Conservation (phyloP, 2,113 vertebrate species). For the Loxodonta africana region DNA sequence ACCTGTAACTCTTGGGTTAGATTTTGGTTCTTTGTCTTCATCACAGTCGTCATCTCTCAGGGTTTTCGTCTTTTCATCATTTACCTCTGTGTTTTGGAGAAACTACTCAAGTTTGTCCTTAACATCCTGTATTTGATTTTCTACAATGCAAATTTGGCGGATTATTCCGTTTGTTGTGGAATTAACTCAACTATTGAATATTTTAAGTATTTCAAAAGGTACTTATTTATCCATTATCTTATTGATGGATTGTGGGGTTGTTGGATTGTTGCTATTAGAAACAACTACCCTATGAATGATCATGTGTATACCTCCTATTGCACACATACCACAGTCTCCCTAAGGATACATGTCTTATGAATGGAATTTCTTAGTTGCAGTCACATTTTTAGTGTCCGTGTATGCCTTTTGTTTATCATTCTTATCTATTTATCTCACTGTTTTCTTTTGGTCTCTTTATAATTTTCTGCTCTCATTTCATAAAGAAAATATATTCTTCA, state of each 20-base stretch:
- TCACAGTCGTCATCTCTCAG: not conserved
- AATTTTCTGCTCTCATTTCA: not conserved
- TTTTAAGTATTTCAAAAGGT: not conserved
- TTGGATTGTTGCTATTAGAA: not conserved
- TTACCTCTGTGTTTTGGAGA: not conserved
- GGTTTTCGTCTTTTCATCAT: conserved; percentile 28
- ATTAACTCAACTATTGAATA: conserved; percentile 42
- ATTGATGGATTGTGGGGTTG: not conserved
- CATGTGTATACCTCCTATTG: not conserved
- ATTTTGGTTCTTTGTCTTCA: not conserved
- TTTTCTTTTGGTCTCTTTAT: not conserved
- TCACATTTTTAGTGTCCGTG: not conserved
- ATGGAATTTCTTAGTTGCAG: conserved; percentile 27
- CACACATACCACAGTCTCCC: not conserved
- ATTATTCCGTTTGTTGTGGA: conserved; percentile 6
- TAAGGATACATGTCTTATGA: not conserved
- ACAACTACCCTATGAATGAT: not conserved
- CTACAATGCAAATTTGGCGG: not conserved
- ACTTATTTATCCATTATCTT: not conserved
- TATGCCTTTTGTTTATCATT: not conserved
- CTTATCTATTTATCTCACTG: not conserved
- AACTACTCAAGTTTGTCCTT: not conserved
- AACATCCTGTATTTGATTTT: not conserved
- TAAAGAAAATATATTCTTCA: conserved; percentile 19
- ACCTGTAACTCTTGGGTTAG: not conserved